Percentiles rank a stretch among this genome's conserved stretches.
These are phyloP conservation scores for Mongoloraphidia duomilia DNA, from an alignment of 2,888 invertebrate species.

Conservation along the genomic window DNA sequence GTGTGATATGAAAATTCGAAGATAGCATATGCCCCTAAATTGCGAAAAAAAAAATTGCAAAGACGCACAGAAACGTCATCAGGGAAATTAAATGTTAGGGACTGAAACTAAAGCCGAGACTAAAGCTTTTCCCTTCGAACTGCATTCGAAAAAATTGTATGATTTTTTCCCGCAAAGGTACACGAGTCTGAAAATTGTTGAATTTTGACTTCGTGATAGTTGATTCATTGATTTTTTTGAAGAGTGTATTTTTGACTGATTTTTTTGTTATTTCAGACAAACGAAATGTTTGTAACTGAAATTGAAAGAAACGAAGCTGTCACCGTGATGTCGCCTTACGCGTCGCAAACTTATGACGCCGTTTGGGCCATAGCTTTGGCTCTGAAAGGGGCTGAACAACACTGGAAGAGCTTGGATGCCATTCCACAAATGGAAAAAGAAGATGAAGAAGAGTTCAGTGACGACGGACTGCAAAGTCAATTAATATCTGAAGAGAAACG, in stretches of 20 bases:
- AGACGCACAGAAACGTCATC: too few species aligned
- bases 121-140: too few species aligned
- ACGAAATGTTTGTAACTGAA: constrained; percentile 44
- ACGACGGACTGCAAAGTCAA: constrained; percentile 3
- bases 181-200: too few species aligned
- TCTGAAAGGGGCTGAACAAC: constrained; percentile 46
- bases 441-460: not conserved
- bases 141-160: too few species aligned
- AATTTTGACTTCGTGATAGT: too few species aligned
- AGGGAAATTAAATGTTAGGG: too few species aligned
- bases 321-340: constrained; percentile 42
- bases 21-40: too few species aligned
- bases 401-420: constrained; percentile 30
- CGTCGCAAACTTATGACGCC: constrained; percentile 77
- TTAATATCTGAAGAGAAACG: constrained; percentile 8
- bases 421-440: constrained; percentile 1
- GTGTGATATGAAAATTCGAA: too few species aligned
- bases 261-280: constrained; percentile 35
- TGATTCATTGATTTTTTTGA: not conserved
- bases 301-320: constrained; percentile 28
- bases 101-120: too few species aligned
- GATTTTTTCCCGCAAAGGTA: too few species aligned
- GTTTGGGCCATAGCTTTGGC: constrained; percentile 81
- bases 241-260: not conserved
- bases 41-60: too few species aligned